These are phyloP conservation scores for Hoplodrina blanda DNA, from an alignment of 2,888 invertebrate species.

Conservation along the genomic window DNA sequence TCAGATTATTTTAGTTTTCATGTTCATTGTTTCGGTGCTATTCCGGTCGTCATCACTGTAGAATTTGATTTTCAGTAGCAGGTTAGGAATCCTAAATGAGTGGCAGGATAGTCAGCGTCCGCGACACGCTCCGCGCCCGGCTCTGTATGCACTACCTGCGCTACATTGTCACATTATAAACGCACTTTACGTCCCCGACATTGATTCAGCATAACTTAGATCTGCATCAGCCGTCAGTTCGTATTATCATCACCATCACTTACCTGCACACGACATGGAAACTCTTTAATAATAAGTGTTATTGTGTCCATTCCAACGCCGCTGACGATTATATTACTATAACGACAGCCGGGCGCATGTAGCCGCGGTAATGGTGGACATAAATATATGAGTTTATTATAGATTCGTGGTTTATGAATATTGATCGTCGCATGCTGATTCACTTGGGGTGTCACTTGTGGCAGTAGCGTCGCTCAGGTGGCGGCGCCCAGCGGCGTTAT, in stretches of 20 bases:
- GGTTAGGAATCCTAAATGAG: no score
- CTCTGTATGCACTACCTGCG: not conserved
- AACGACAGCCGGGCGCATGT: slow-evolving; percentile 30
- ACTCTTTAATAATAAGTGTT: slow-evolving; percentile 39
- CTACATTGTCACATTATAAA: slow-evolving; percentile 26
- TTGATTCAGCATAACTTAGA: slow-evolving; percentile 10
- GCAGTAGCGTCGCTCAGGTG: not conserved
- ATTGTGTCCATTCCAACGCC: slow-evolving; percentile 11
- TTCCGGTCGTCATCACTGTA: no score
- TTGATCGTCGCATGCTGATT: slow-evolving; percentile 8
- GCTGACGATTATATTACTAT: slow-evolving; percentile 36
- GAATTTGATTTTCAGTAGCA: no score
- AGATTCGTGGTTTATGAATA: slow-evolving; percentile 18
- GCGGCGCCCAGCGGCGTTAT: slow-evolving; percentile 20
- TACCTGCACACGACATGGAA: slow-evolving; percentile 9
- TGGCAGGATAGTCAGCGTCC: no score
- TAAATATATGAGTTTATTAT: slow-evolving; percentile 47
- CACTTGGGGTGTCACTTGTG: slow-evolving; percentile 2
- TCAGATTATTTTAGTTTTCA: no score
- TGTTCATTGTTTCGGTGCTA: no score
- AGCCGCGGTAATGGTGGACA: slow-evolving; percentile 20
- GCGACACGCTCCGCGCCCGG: not conserved
- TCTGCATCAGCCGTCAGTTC: slow-evolving; percentile 11
- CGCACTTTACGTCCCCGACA: not conserved
- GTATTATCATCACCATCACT: slow-evolving; percentile 36